phyloP scores from a whole-genome alignment of 2,888 invertebrate genomes.

The Agrotis segetum region DNA sequence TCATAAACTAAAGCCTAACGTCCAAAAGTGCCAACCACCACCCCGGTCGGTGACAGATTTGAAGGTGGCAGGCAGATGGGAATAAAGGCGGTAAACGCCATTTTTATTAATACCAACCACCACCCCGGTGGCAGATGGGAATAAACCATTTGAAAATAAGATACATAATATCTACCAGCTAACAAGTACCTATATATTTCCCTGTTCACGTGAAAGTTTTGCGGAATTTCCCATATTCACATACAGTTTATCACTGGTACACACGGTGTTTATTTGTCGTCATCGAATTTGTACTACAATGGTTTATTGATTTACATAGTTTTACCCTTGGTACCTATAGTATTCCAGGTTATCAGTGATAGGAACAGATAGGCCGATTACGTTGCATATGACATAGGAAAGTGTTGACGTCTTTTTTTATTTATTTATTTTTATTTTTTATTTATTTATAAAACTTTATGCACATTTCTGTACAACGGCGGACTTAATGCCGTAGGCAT shows the following conservation, averaged over 20 bases:
- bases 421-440: too few species aligned
- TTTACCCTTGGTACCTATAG: background rate
- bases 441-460: too few species aligned
- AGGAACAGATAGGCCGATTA: constrained; percentile 37
- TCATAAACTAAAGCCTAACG: background rate
- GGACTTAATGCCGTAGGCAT: too few species aligned
- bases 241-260: background rate
- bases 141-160: background rate
- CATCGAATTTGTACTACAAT: background rate
- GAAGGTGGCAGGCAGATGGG: too few species aligned
- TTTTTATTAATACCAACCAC: too few species aligned
- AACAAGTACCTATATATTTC: constrained; percentile 2
- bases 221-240: background rate
- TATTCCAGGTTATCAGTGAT: constrained; percentile 32
- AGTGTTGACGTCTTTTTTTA: constrained; percentile 1
- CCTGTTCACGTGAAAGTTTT: constrained; percentile 22
- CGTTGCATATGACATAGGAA: constrained; percentile 15
- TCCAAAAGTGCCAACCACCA: too few species aligned
- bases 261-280: background rate
- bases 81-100: too few species aligned
- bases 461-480: too few species aligned
- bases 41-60: too few species aligned
- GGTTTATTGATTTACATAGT: constrained; percentile 25
- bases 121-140: too few species aligned
- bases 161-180: background rate